Evolutionary conservation across 2,113 vertebrate genomes (phyloP), one percentile per base, ranked within the genome.

Genomic region (Taurulus bubalis): DNA sequence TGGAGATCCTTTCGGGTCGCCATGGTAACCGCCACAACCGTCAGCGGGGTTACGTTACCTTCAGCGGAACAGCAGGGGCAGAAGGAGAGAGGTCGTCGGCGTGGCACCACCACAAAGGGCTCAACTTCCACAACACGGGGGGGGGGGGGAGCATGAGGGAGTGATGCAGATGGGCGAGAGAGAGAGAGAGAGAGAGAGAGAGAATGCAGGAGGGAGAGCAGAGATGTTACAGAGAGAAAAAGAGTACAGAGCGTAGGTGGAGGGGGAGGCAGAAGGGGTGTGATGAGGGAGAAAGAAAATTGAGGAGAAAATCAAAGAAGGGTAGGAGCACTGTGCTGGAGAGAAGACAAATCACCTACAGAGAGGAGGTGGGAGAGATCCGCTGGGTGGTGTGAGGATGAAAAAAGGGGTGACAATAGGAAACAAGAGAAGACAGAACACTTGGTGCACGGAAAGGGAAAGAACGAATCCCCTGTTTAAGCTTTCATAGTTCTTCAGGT

Each of bases 41-140:
- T 91, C 85, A 69, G 90, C 85, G 88, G 93, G 90, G 93, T 96
- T 97, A 97, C 96, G 18, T 99, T 99, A 99, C 98, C 98, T 99
- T 99, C 96, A 84, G 97, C 96, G 96, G 96, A 96, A 96, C 98
- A 99, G 98, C 98, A 99, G 95, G 96, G 96, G 96, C 98, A 99
- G 96, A 99, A 96, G 97, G 97, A 98, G 95, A 99, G 95, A 91
- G 97, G 95, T 98, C 98, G 97, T 95, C 98, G 97, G 91, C 97
- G 97, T 90, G 97, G 96, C 95, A 96, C 97, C 97, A 96, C 95
- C 95, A 94, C 97, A 97, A 96, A 97, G 95, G 97, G 95, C 95
- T 98, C 98, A 96, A 98, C 98, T 99, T 99, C 96, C 93, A 95
- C 89, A 93, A 94, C 85, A 94, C 84, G 90, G 83, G 6, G 66